Base-by-base conservation (phyloP, 2,888 invertebrate species). In the Rhamphomyia laevipes region DNA sequence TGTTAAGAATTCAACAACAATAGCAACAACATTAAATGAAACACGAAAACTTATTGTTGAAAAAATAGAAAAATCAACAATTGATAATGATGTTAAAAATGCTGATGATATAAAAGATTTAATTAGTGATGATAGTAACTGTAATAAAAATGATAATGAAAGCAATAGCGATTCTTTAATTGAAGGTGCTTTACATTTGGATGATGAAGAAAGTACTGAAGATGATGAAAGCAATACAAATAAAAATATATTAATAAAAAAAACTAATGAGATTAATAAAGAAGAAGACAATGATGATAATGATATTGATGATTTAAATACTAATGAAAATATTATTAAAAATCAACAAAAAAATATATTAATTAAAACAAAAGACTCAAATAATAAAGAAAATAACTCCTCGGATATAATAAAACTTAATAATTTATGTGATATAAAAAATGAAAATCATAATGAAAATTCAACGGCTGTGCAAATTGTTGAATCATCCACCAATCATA, bases 201-300 rank as follows among this genome's bases (percentile, higher is more conserved):
- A 11, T 38, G 38, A 38, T 4, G 17, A 38, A 17, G 17, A 38
- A 4, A 1, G 9, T 18, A 12, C 4, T 30, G 41, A 18, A 38
- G 10, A 41, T n/a, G 16, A 27, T 9, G 18, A 45, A 10, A 17
- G 21, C 12, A 44, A 44, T 33, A 37, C 37, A n/a, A 46, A 17
- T 47, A 43, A 43, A 13, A 37, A 37, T 16, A 37, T 16, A n/a
- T n/a, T n/a, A 7, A 27, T 27, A 7, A 27, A 27, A 27, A 27
- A 27, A 27, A 6, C 7, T 7, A 27, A 6, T 27, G 23, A 27
- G 23, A 27, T 27, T 27, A 53, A 47, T 9, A 50, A 52, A 44
- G 52, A 52, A 4, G 52, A 53, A 18, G 30, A 27, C 5, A 45
- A 21, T 27, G 21, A 21, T 21, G 21, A 21, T 21, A 5, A 21